Evolutionary conservation across 2,113 vertebrate genomes (phyloP), one percentile per base, ranked within the genome.

Genomic region (Ornithorhynchus anatinus): DNA sequence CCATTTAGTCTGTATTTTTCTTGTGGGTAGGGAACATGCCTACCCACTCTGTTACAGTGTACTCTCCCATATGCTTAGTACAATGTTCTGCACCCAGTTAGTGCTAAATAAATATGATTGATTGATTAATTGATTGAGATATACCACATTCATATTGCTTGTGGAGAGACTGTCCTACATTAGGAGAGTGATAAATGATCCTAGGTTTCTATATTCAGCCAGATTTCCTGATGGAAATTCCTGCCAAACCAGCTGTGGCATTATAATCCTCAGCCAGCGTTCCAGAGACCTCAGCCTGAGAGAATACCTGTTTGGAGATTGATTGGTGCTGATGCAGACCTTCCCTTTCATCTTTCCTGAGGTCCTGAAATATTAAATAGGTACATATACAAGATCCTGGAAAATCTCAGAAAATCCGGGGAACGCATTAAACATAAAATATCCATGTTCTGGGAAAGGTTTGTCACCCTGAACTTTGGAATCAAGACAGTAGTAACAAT

Each of bases 181-280:
- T 10, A 71, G 17, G 43, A 39, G 25, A 61, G 27, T 57, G 20
- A 31, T 61, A 53, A 67, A 73, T 66, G 70, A 80, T 27, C 47
- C 68, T 47, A 56, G 45, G 69, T 37, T 68, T 59, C 15, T 12
- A 5, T 78, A 25, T 70, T 85, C 75, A 47, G 75, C 60, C 17
- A 17, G 1, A 39, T 33, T 37, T 61, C 47, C 22, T 76, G 48
- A 37, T 7, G 42, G 5, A 1, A n/a, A 10, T 64, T 14, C 69
- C 39, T 54, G 22, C 16, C 2, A 51, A 48, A 31, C 51, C 44
- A 23, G 31, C 25, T 36, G 57, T 53, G 20, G n/a, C 47, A 40
- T 7, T 23, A 7, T 6, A 5, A 31, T 14, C 35, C 11, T 75
- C 13, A 23, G 33, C 52, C 23, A 58, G 61, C 42, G 37, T 53